Conservation (phyloP, 2,797 vertebrate genomes). For the Columba guinea region DNA sequence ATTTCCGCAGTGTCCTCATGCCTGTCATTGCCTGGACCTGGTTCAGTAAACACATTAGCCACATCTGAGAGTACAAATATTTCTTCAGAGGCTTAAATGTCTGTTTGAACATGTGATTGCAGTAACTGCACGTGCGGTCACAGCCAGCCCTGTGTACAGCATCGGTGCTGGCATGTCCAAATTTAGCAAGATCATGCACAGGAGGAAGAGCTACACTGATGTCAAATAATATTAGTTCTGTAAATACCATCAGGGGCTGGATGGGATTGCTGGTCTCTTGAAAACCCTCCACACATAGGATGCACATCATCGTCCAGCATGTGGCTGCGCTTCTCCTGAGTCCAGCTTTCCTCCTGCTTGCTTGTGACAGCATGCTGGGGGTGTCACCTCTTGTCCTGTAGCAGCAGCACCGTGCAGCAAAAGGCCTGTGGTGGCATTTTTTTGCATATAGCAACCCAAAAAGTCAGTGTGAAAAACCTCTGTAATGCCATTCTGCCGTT, state of each 20-base stretch:
- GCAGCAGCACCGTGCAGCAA: background rate
- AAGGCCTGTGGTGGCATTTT: background rate
- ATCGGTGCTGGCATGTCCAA: background rate
- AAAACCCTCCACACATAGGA: accelerated
- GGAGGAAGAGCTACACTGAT: accelerated
- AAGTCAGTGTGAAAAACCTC: background rate
- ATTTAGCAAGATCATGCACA: background rate
- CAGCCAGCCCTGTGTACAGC: background rate
- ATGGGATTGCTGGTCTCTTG: background rate
- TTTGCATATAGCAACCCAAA: background rate
- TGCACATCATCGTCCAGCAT: accelerated
- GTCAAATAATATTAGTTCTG: background rate
- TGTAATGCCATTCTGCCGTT: background rate
- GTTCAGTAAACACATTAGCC: constrained; percentile 64
- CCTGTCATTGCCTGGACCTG: constrained; percentile 59
- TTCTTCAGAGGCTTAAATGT: constrained; percentile 66
- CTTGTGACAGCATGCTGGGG: accelerated
- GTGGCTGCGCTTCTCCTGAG: background rate
- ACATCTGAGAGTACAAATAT: constrained; percentile 62
- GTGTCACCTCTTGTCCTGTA: background rate
- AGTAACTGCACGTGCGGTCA: background rate
- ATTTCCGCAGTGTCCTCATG: constrained; percentile 63
- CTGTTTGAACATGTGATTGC: constrained; percentile 45
- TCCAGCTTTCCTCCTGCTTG: background rate
- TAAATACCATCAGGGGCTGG: background rate